phyloP scores from a whole-genome alignment of 2,113 vertebrate species.

The Gymnocephalus cernua region DNA sequence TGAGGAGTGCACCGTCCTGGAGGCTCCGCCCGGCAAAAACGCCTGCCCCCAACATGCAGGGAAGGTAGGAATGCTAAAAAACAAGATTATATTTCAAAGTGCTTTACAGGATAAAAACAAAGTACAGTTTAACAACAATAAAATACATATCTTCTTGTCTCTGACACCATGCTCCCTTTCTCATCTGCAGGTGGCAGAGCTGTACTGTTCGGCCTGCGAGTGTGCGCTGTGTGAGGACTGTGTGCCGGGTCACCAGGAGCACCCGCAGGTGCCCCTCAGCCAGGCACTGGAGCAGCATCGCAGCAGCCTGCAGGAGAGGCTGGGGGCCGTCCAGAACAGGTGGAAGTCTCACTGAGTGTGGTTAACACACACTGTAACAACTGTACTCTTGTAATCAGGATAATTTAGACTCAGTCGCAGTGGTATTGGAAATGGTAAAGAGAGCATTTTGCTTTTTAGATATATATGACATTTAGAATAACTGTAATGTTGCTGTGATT shows the following conservation, averaged over 20 bases:
- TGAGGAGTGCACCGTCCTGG: slow-evolving; percentile 83
- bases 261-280: slow-evolving; percentile 88
- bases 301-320: slow-evolving; percentile 87
- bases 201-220: slow-evolving; percentile 92
- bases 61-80: slow-evolving; percentile 53
- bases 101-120: too few species aligned
- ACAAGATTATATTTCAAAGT: too few species aligned
- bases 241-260: slow-evolving; percentile 88
- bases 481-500: neutral
- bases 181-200: slow-evolving; percentile 88
- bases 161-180: neutral
- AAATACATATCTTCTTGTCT: neutral
- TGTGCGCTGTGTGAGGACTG: slow-evolving; percentile 94
- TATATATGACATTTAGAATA: neutral
- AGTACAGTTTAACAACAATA: too few species aligned
- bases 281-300: slow-evolving; percentile 92
- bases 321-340: slow-evolving; percentile 92
- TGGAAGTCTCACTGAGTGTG: slow-evolving; percentile 27
- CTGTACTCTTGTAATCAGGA: neutral
- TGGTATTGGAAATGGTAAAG: neutral
- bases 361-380: neutral
- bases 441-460: neutral
- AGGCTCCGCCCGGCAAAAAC: slow-evolving; percentile 75
- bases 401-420: neutral
- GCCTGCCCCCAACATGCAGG: slow-evolving; percentile 70